Evolutionary conservation across 1,140 invertebrate genomes (phyloP), one percentile per base, ranked within the genome.

Genomic region (Danaus plexippus): DNA sequence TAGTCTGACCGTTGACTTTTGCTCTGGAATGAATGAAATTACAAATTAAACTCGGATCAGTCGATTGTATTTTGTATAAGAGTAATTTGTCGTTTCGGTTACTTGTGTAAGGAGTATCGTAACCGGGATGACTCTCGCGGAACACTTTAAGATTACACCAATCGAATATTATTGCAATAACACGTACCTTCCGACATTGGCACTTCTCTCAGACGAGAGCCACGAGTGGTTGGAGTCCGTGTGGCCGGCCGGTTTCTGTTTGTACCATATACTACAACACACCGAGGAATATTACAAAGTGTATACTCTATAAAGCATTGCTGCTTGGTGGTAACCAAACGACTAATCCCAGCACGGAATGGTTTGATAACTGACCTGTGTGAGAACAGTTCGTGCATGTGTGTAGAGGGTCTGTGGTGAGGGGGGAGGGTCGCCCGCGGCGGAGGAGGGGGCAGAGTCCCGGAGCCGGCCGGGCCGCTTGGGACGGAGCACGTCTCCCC

Each of bases 361-460:
- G 4, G 22, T 32, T 32, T 32, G 22, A 32, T 6, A 7, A 32
- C 22, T 32, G 7, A 85, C 86, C 72, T 84, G 52, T 77, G 64
- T 1, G 77, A 77, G 59, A 87, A 85, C 3, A 88, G 72, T 42
- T 78, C 67, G 53, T 88, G 71, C 59, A 88, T 86, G 22, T 72
- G 75, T 2, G 57, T 32, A 4, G 22, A 32, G 4, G 22, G 22
- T 32, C 7, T 32, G 22, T 32, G 52, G 9, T 69, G 69, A n/a
- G 53, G 32, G 13, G 53, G 47, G 43, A 53, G 43, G 59, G 11
- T 32, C 32, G 54, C n/a, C 59, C 47, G 48, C 55, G 58, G 42
- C 87, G 82, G 0, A 78, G 70, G 59, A 87, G 83, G 47, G 51
- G 43, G 53, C 56, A 15, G 47, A 42, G 43, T 44, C 10, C 32